Evolutionary conservation across 2,888 invertebrate genomes (phyloP).

Genomic region (Incurvaria masculella): DNA sequence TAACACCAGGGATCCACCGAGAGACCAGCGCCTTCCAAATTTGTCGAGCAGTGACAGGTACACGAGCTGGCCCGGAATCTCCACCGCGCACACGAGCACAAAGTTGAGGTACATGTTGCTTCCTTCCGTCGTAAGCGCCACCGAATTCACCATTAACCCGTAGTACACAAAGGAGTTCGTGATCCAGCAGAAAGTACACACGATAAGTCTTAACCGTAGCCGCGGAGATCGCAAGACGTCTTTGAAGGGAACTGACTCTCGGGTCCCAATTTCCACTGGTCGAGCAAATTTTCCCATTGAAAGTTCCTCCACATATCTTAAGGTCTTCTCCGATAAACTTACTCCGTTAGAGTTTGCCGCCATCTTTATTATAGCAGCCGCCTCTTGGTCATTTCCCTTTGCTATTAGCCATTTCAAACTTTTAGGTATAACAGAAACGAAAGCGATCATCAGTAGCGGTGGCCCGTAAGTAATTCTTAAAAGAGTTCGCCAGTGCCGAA

Average conservation of each 20-base stretch:
- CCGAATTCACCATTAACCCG: slow-evolving; percentile 63
- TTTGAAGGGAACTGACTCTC: neutral
- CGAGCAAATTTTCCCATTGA: neutral
- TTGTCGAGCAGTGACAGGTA: slow-evolving; percentile 51
- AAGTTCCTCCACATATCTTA: neutral
- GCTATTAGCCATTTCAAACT: neutral
- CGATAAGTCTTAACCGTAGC: slow-evolving; percentile 19
- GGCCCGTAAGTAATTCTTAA: neutral
- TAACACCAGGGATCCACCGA: slow-evolving; percentile 30
- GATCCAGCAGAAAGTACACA: slow-evolving; percentile 63
- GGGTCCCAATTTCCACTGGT: neutral
- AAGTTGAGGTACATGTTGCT: slow-evolving; percentile 60
- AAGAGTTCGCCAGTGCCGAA: neutral
- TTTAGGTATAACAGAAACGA: neutral
- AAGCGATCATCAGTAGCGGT: neutral
- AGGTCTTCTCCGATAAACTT: neutral
- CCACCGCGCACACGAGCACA: slow-evolving; percentile 26
- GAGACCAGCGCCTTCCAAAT: slow-evolving; percentile 47
- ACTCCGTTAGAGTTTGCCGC: neutral
- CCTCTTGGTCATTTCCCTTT: neutral
- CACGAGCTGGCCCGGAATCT: slow-evolving; percentile 58
- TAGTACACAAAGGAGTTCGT: slow-evolving; percentile 65
- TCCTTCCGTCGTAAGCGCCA: slow-evolving; percentile 55
- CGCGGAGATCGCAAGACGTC: neutral
- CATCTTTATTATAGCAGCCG: neutral